phyloP scores from a whole-genome alignment of 2,113 vertebrate species.

The Sorex araneus region DNA sequence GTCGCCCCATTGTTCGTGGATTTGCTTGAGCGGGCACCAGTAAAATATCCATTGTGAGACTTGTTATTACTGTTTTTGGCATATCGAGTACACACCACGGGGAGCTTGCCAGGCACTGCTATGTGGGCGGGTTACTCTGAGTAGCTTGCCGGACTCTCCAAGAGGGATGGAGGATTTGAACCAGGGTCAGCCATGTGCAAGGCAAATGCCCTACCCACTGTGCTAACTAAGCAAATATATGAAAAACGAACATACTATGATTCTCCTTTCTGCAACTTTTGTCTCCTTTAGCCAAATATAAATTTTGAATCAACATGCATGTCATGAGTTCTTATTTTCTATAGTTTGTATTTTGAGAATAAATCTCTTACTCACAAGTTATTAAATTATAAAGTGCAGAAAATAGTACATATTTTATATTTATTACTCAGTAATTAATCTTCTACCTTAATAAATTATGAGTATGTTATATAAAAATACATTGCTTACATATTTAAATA shows the following conservation, averaged over 20 bases:
- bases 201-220: no score
- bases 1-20: no score
- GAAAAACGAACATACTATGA: background rate
- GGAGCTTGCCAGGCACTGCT: no score
- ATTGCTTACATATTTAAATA: background rate
- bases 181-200: no score
- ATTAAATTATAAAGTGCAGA: background rate
- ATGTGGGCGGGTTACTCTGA: no score
- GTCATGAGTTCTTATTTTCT: constrained; percentile 4
- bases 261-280: background rate
- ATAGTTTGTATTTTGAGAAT: background rate
- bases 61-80: no score
- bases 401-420: background rate
- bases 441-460: background rate
- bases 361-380: background rate
- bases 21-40: no score
- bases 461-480: background rate
- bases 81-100: no score
- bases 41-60: no score
- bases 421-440: background rate
- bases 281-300: background rate
- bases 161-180: no score
- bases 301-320: background rate
- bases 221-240: no score
- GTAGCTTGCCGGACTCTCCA: no score